Conservation (phyloP, 2,888 invertebrate genomes). For the Papilio protenor region DNA sequence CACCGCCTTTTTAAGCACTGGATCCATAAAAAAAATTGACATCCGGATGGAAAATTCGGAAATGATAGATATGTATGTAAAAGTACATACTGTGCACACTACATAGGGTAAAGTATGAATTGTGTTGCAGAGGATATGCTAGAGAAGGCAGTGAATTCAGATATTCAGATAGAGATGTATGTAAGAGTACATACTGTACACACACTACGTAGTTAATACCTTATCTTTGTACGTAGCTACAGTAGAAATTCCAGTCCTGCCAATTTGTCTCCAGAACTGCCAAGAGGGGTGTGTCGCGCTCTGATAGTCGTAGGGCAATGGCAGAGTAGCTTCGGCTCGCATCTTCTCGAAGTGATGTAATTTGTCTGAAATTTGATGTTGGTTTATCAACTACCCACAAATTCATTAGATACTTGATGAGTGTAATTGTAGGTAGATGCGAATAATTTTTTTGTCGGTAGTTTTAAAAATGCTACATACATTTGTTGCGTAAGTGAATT, state of each 20-base stretch:
- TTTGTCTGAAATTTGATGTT: slow-evolving; percentile 60
- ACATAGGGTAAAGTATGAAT: too few species aligned
- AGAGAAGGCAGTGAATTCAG: too few species aligned
- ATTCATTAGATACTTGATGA: background rate
- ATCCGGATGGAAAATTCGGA: too few species aligned
- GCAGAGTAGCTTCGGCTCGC: slow-evolving; percentile 65
- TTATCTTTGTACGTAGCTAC: slow-evolving; percentile 71
- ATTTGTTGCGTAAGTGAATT: background rate
- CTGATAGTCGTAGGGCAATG: slow-evolving; percentile 67
- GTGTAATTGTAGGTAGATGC: background rate
- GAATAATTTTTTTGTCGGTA: background rate
- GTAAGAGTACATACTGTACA: too few species aligned
- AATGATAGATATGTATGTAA: too few species aligned
- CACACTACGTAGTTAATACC: slow-evolving; percentile 49
- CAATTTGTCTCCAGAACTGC: slow-evolving; percentile 74
- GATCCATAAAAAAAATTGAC: too few species aligned
- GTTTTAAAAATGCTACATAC: background rate
- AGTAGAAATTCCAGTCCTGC: slow-evolving; percentile 69
- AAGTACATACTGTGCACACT: too few species aligned
- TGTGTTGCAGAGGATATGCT: too few species aligned
- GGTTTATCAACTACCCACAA: background rate
- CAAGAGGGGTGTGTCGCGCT: slow-evolving; percentile 77
- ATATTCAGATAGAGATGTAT: too few species aligned
- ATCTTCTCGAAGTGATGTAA: slow-evolving; percentile 77
- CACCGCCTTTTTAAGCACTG: too few species aligned